These are phyloP conservation scores for Cryptoblepharus egeriae DNA, from an alignment of 2,797 vertebrate species.

Conservation along the genomic window DNA sequence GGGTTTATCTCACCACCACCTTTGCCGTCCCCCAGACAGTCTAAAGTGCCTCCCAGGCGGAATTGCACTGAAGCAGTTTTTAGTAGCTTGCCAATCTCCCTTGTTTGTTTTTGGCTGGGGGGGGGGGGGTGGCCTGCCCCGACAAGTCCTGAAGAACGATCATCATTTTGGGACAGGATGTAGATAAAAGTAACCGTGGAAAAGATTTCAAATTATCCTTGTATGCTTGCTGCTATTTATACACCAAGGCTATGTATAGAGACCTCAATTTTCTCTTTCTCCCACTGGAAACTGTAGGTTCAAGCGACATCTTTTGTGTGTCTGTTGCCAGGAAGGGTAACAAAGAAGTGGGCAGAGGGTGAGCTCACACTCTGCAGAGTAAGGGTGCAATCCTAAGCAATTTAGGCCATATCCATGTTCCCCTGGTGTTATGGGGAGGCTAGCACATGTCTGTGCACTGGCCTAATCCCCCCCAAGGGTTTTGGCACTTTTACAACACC, in stretches of 20 bases:
- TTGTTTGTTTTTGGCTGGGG: neutral
- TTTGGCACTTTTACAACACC: too few species aligned
- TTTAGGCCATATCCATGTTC: too few species aligned
- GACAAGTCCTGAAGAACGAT: neutral
- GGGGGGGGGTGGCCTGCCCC: neutral
- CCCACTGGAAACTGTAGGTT: neutral
- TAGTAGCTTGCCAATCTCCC: neutral
- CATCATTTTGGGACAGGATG: neutral
- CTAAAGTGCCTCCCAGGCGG: neutral
- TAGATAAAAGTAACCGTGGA: neutral
- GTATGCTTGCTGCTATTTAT: neutral
- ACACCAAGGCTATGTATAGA: neutral
- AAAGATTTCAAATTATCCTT: neutral
- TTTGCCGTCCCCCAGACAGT: slow-evolving; percentile 30
- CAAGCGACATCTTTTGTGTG: neutral
- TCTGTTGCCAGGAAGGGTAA: neutral
- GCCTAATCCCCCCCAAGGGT: too few species aligned
- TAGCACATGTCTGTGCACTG: too few species aligned
- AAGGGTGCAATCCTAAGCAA: too few species aligned
- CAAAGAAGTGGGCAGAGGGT: neutral
- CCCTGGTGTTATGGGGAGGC: too few species aligned
- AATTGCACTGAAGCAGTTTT: neutral
- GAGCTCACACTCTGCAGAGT: too few species aligned
- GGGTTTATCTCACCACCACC: neutral
- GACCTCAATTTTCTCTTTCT: neutral